Conservation (phyloP, 2,113 vertebrate genomes). For the Oncorhynchus tshawytscha region DNA sequence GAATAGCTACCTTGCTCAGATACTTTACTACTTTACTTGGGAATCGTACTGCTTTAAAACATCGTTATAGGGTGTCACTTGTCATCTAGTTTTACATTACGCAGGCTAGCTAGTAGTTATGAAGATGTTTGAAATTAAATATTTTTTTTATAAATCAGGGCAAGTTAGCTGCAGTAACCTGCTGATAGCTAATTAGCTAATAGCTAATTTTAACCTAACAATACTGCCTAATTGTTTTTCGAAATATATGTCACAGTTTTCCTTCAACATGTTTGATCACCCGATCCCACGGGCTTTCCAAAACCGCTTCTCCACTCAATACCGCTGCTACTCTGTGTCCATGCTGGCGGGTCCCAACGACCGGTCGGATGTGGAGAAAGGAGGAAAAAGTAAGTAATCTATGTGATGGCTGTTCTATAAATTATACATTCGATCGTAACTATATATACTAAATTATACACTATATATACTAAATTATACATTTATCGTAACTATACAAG, state of each 20-base stretch:
- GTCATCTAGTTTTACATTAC: no score
- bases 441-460: no score
- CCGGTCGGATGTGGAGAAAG: slow-evolving; percentile 98
- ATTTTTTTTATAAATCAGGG: no score
- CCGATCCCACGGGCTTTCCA: slow-evolving; percentile 91
- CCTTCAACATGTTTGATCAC: slow-evolving; percentile 96
- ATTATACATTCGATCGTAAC: not conserved
- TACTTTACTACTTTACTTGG: no score
- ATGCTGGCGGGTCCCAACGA: slow-evolving; percentile 98
- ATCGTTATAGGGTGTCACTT: no score
- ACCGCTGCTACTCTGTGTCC: slow-evolving; percentile 96
- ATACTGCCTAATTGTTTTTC: not conserved
- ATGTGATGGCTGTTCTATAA: not conserved
- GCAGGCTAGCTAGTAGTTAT: no score
- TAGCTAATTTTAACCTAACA: no score
- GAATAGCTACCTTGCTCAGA: no score
- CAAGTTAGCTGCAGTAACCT: no score
- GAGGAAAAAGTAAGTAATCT: slow-evolving; percentile 89
- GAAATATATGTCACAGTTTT: slow-evolving; percentile 77
- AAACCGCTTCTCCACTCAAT: slow-evolving; percentile 97
- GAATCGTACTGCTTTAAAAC: no score
- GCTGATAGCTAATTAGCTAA: no score
- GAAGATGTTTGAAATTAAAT: not conserved
- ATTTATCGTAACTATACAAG: not conserved
- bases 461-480: not conserved